phyloP scores from a whole-genome alignment of 2,888 invertebrate species.

The Trissoscelio sp. region DNA sequence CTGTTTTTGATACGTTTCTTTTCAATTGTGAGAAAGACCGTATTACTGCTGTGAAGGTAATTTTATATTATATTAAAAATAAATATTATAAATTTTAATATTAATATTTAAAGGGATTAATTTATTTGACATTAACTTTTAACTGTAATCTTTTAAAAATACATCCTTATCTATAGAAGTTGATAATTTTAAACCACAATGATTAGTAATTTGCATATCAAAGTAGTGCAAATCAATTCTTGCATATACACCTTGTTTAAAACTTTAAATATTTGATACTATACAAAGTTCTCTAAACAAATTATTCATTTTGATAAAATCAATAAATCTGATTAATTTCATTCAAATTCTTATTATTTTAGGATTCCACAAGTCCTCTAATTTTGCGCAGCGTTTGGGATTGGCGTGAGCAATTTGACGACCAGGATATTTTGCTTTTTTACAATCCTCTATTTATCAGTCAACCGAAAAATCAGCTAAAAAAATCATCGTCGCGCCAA shows the following conservation, averaged over 20 bases:
- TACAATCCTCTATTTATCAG: conserved; percentile 91
- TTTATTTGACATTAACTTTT: too few species aligned
- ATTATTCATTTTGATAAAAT: too few species aligned
- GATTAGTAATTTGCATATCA: too few species aligned
- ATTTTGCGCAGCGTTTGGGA: conserved; percentile 93
- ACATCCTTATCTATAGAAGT: too few species aligned
- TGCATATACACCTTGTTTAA: too few species aligned
- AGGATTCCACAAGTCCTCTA: conserved; percentile 84
- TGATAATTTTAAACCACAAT: too few species aligned
- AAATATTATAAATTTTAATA: not conserved
- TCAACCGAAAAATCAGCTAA: conserved; percentile 42
- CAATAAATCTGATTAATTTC: too few species aligned
- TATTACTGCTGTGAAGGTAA: conserved; percentile 87
- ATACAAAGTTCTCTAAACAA: too few species aligned
- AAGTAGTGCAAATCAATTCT: too few species aligned
- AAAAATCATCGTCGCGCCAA: conserved; percentile 19
- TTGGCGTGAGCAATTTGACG: conserved; percentile 94
- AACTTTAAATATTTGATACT: too few species aligned
- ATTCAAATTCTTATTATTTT: conserved; percentile 49
- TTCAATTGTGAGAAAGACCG: conserved; percentile 94
- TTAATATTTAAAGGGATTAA: too few species aligned
- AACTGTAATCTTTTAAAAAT: too few species aligned
- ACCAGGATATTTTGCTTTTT: conserved; percentile 92
- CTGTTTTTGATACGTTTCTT: conserved; percentile 96
- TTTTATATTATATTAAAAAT: conserved; percentile 56